phyloP scores from a whole-genome alignment of 2,888 invertebrate genomes.

The Acleris literana region DNA sequence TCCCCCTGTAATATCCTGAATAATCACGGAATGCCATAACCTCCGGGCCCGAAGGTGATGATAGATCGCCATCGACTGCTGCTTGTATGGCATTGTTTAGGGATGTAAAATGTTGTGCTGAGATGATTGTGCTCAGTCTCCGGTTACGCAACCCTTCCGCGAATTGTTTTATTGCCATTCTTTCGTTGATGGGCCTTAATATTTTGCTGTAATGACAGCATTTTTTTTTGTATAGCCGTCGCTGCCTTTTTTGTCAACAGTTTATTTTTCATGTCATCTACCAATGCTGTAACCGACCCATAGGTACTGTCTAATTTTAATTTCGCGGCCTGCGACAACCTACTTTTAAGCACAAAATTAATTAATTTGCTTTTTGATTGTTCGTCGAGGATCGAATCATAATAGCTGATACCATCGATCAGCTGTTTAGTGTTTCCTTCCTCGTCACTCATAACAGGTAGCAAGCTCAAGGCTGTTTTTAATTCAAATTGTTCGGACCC shows the following conservation, averaged over 20 bases:
- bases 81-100: too few relatives aligned
- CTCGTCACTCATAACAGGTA: too few relatives aligned
- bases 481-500: not conserved
- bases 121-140: too few relatives aligned
- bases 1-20: constrained; percentile 1
- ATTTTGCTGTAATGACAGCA: constrained; percentile 20
- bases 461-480: too few relatives aligned
- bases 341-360: not conserved
- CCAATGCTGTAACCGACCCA: not conserved
- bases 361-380: not conserved
- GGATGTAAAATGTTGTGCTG: too few relatives aligned
- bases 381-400: not conserved
- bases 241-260: not conserved
- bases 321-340: not conserved
- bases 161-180: too few relatives aligned
- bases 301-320: too few relatives aligned
- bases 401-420: not conserved
- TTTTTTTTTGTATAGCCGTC: constrained; percentile 17
- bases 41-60: not conserved
- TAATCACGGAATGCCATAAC: constrained; percentile 2
- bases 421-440: too few relatives aligned
- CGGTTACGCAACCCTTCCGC: too few relatives aligned
- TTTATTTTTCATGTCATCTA: not conserved
- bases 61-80: constrained; percentile 1
- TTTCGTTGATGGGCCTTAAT: constrained; percentile 7